Conservation (phyloP, 2,888 invertebrate species). For the Eupithecia subfuscata region DNA sequence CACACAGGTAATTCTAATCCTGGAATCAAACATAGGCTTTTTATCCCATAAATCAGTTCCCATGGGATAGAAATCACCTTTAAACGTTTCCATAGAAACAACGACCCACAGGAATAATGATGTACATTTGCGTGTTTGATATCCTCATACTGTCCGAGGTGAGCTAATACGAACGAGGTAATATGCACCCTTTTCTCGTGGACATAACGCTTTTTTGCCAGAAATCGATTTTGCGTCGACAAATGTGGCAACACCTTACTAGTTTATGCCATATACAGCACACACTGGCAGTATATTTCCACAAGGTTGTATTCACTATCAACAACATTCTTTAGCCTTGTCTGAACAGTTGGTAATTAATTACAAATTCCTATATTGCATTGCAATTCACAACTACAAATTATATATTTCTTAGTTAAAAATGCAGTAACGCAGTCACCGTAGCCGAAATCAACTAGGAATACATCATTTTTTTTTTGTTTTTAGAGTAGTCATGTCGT, state of each 20-base stretch:
- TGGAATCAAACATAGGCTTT: too few relatives aligned
- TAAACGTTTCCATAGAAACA: too few relatives aligned
- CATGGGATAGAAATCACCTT: too few relatives aligned
- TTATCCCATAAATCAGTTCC: too few relatives aligned
- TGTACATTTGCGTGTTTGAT: neutral
- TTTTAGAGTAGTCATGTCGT: too few relatives aligned
- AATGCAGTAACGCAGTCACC: too few relatives aligned
- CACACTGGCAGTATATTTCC: neutral
- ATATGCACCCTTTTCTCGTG: neutral
- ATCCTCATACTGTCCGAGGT: neutral
- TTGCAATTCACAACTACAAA: neutral
- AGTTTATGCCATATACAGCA: neutral
- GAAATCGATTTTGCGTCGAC: neutral
- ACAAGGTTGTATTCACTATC: slow-evolving; percentile 1
- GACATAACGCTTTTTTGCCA: neutral
- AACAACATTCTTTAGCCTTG: neutral
- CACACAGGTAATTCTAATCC: too few relatives aligned
- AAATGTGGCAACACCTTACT: neutral
- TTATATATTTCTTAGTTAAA: too few relatives aligned
- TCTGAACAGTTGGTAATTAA: neutral
- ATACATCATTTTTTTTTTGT: too few relatives aligned
- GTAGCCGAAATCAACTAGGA: too few relatives aligned
- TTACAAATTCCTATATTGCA: neutral
- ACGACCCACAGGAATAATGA: neutral
- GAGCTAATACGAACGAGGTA: neutral